Evolutionary conservation across 2,797 vertebrate genomes (phyloP), one percentile per base, ranked within the genome.

Genomic region (Anniella stebbinsi): DNA sequence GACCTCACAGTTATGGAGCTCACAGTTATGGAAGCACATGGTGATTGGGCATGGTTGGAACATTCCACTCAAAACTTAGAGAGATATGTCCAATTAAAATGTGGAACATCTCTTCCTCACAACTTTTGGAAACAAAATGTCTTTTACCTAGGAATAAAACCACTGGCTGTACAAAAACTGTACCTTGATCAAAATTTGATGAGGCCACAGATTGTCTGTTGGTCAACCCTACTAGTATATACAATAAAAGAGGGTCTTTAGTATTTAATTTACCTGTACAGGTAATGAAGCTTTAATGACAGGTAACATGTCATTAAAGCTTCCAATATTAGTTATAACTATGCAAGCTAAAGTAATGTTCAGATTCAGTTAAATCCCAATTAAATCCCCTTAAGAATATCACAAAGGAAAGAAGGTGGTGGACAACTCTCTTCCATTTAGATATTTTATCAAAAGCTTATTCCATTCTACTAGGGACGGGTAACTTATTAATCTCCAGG

Each of bases 311-410:
- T 57, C 67, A 60, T 11, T 18, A 51, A 80, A n/a, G 17, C 72
- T 6, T 36, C 51, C 48, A 78, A 60, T 75, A 87, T 91, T 30
- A 0, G 2, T 1, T 30, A 90, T 41, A 89, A 83, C 87, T 5
- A 1, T 7, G 82, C 54, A 57, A 89, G 86, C 88, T 92, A 90
- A 73, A 82, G 5, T 83, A 75, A 25, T 36, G 2, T 72, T 81
- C 48, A 81, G 30, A 28, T 0, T 28, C 69, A n/a, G 21, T 93
- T 92, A 25, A 89, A 92, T 72, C 90, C 87, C 89, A 93, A 73
- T 83, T 90, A 87, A 87, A 63, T 1, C 84, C 85, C 86, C 85
- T 87, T 92, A 67, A 93, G 63, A 86, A 78, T 88, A 82, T 76
- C 88, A 36, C 73, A 92, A 0, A 87, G 85, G 77, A n/a, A 18